A percentile compares a stretch with the other conserved stretches of the same genome.
Evolutionary conservation across 1,140 invertebrate genomes (phyloP).

Genomic region (Micrasema longulum): DNA sequence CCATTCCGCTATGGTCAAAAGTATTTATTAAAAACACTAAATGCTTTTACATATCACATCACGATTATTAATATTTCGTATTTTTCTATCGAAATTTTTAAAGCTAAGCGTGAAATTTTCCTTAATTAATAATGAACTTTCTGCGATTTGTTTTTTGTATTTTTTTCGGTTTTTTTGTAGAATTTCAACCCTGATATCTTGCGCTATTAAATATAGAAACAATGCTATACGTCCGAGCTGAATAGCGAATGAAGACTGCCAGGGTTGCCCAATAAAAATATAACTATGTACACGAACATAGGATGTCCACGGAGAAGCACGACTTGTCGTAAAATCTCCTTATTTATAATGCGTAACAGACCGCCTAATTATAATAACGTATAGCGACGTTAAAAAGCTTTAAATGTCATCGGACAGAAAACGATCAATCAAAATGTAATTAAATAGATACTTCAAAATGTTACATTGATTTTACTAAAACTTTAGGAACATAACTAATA

Average conservation of each 20-base stretch:
- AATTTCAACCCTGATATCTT: neutral
- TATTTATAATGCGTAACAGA: constrained; percentile 29
- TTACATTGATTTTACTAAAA: neutral
- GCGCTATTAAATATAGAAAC: constrained; percentile 17
- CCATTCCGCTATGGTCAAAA: too few species aligned
- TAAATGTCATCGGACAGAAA: constrained; percentile 10
- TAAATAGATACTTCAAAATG: neutral
- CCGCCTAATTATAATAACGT: constrained; percentile 32
- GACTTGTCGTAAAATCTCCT: neutral
- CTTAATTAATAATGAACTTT: too few species aligned
- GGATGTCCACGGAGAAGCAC: neutral
- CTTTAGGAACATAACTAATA: too few species aligned
- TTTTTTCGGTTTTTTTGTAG: neutral
- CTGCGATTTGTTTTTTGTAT: too few species aligned
- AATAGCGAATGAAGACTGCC: constrained; percentile 10
- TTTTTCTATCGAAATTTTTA: too few species aligned
- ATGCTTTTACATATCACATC: too few species aligned
- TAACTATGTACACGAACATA: constrained; percentile 2
- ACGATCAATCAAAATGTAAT: constrained; percentile 31
- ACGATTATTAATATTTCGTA: too few species aligned
- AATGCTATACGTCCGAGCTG: constrained; percentile 1
- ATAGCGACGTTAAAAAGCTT: constrained; percentile 11
- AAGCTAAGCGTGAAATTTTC: too few species aligned
- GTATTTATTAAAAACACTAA: too few species aligned
- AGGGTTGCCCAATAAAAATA: constrained; percentile 23